Base-by-base conservation (phyloP, 1,140 invertebrate species). In the Ladona fulva region DNA sequence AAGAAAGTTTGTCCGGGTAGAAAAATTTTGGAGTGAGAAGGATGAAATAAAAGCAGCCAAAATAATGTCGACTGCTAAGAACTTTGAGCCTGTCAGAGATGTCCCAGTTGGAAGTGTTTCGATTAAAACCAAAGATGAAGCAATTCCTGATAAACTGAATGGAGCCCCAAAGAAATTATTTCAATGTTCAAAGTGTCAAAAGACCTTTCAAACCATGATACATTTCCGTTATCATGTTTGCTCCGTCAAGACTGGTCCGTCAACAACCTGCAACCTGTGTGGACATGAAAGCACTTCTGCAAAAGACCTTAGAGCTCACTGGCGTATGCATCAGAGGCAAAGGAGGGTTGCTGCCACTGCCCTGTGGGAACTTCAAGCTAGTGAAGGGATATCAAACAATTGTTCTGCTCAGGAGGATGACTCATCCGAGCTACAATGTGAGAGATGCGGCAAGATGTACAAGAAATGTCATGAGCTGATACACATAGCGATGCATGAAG, bases 401-500 rank as follows among this genome's bases (percentile, higher is more conserved):
- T 16, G 52, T 16, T 19, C 14, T 66, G 52, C 12, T 22, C 16
- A 19, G 12, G 52, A 16, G 12, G n/a, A 12, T 3, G 52, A 66
- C 5, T 16, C n/a, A 3, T 1, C 14, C 5, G 52, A 66, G 52
- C n/a, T 66, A 22, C 52, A 66, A 22, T 66, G 52, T 22, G 52
- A 66, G 16, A 16, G 52, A 16, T 66, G 52, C 10, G 24, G 24
- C 19, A 29, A 42, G 14, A 25, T 52, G 25, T 42, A 37, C 10
- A 11, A 42, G 52, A 66, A 66, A 22, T 19, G 52, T 66, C 1
- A 66, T 19, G 52, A 66, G 52, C 52, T 66, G 11, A 88, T 91
- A 7, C 92, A 93, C 79, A 89, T 91, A 83, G 86, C 89, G 25
- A 86, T 91, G 78, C 90, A 91, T 79, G 85, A 84, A 24, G 86